Conservation (phyloP, 2,888 invertebrate species). For the Calliphora vomitoria region DNA sequence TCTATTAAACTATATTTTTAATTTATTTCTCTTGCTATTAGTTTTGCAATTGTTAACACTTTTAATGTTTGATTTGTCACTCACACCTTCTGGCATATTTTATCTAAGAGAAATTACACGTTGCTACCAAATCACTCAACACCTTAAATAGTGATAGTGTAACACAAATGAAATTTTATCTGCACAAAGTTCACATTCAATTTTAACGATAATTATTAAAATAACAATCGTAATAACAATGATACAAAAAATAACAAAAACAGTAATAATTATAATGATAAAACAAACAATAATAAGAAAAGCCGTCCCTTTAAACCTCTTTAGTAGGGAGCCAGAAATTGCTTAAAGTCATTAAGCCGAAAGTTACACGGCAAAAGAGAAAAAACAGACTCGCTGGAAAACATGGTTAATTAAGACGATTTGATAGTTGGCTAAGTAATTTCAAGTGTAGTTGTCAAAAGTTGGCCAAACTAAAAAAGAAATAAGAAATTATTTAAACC, state of each 20-base stretch:
- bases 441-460: not conserved
- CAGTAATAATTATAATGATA: not conserved
- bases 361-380: not conserved
- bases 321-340: not conserved
- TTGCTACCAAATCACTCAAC: not conserved
- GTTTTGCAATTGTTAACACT: not conserved
- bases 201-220: conserved; percentile 21
- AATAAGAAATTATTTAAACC: not conserved
- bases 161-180: not conserved
- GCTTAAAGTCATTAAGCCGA: conserved; percentile 5
- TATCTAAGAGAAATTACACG: not conserved
- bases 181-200: conserved; percentile 39
- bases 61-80: too few relatives aligned
- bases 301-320: not conserved
- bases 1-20: too few relatives aligned
- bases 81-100: not conserved
- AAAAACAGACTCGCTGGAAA: conserved; percentile 9
- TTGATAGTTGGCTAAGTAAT: conserved; percentile 4
- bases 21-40: too few relatives aligned
- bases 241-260: conserved; percentile 1
- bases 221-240: conserved; percentile 8
- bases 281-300: conserved; percentile 1
- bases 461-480: not conserved
- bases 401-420: conserved; percentile 34
- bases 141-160: conserved; percentile 5